Evolutionary conservation across 2,888 invertebrate genomes (phyloP).

Genomic region (Merodon equestris): DNA sequence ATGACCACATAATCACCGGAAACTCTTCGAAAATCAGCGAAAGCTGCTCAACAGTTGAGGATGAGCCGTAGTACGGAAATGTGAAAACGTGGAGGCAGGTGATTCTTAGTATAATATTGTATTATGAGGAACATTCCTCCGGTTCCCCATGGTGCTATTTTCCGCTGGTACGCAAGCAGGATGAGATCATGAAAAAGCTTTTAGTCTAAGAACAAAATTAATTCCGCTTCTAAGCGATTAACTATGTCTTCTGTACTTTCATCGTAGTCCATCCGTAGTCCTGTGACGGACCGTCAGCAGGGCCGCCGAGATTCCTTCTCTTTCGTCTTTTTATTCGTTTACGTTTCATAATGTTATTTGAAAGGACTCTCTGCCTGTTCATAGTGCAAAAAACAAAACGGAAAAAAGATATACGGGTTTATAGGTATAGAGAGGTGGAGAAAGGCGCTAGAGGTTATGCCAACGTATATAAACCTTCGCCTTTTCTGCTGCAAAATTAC

Average conservation of each 20-base stretch:
- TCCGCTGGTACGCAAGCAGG: conserved; percentile 19
- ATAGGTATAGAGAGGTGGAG: background rate
- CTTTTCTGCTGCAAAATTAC: conserved; percentile 58
- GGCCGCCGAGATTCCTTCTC: conserved; percentile 30
- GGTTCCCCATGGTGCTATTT: conserved; percentile 32
- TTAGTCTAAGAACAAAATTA: conserved; percentile 50
- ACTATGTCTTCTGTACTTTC: conserved; percentile 41
- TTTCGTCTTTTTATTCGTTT: conserved; percentile 33
- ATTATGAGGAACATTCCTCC: conserved; percentile 20
- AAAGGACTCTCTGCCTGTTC: conserved; percentile 8
- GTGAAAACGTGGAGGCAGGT: conserved; percentile 37
- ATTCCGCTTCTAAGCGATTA: conserved; percentile 53
- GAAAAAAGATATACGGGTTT: too few species aligned
- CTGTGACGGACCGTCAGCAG: conserved; percentile 17
- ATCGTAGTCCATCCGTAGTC: background rate
- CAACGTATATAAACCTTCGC: conserved; percentile 39
- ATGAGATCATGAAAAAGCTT: conserved; percentile 48
- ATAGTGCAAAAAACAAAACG: too few species aligned
- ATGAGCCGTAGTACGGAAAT: background rate
- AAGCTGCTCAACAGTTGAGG: background rate
- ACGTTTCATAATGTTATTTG: conserved; percentile 53
- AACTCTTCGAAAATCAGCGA: conserved; percentile 9
- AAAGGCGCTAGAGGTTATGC: conserved; percentile 20
- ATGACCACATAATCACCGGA: conserved; percentile 40
- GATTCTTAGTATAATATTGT: conserved; percentile 11